These are phyloP conservation scores for Caenorhabditis angaria DNA, from an alignment of 2,888 invertebrate genomes.

Conservation along the genomic window DNA sequence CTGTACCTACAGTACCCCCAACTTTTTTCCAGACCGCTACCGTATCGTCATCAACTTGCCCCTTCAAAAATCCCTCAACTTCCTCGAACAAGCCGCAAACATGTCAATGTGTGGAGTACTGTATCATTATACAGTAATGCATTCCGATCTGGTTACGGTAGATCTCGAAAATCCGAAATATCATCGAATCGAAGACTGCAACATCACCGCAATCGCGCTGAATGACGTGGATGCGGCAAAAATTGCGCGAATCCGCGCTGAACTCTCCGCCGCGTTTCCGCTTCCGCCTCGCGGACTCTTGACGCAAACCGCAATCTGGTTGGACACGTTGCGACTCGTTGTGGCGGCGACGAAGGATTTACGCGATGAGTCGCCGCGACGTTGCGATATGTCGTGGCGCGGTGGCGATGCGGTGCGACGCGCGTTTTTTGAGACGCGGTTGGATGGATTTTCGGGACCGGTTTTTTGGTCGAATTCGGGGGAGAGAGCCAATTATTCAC, in stretches of 20 bases:
- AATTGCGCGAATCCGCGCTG: conserved; percentile 7
- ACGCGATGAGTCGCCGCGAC: conserved; percentile 2
- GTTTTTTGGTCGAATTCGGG: conserved; percentile 31
- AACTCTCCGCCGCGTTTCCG: conserved; percentile 19
- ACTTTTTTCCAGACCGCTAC: conserved; percentile 19
- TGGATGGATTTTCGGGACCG: conserved; percentile 31
- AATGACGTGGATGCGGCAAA: conserved; percentile 30
- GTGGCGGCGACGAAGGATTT: not conserved
- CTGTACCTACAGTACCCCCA: not conserved
- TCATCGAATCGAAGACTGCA: conserved; percentile 31
- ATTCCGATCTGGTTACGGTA: conserved; percentile 39
- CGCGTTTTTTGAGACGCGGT: conserved; percentile 17
- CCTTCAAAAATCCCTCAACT: conserved; percentile 17
- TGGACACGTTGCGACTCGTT: conserved; percentile 26
- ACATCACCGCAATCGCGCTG: conserved; percentile 40
- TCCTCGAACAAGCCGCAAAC: conserved; percentile 42
- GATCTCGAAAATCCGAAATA: conserved; percentile 18
- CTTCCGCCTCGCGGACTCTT: not conserved
- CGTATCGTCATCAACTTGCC: conserved; percentile 37
- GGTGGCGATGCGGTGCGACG: conserved; percentile 2
- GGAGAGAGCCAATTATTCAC: conserved; percentile 36
- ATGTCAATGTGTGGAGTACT: conserved; percentile 48
- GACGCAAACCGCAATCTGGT: conserved; percentile 27
- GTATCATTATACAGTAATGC: conserved; percentile 47
- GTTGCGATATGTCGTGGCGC: conserved; percentile 11